phyloP scores from a whole-genome alignment of 2,797 vertebrate species.

The Myotis findleyi region DNA sequence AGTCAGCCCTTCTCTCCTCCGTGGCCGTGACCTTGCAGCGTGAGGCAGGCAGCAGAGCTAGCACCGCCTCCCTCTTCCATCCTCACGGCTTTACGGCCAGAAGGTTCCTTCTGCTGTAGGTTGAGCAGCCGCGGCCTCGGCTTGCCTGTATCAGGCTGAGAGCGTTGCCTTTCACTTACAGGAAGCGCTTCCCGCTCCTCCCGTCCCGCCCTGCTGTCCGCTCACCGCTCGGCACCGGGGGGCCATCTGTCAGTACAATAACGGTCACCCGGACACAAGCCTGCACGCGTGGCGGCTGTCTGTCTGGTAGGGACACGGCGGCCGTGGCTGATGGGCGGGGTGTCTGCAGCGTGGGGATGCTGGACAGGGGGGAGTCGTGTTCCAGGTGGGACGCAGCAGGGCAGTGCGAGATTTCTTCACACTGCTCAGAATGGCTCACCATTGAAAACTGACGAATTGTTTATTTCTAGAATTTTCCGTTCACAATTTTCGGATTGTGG shows the following conservation, averaged over 20 bases:
- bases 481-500: not conserved
- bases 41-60: not conserved
- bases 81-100: not conserved
- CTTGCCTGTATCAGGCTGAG: not conserved
- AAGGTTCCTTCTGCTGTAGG: not conserved
- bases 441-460: not conserved
- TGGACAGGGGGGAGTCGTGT: not conserved
- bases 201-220: rapidly evolving
- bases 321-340: rapidly evolving
- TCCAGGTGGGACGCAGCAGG: not conserved
- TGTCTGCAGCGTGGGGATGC: not conserved
- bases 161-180: not conserved
- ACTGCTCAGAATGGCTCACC: not conserved
- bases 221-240: not conserved
- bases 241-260: not conserved
- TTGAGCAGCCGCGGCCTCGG: not conserved
- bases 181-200: not conserved
- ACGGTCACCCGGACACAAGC: not conserved
- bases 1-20: not conserved
- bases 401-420: not conserved
- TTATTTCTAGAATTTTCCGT: not conserved
- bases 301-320: no score
- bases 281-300: not conserved
- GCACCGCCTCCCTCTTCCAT: not conserved
- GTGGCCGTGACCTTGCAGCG: not conserved